phyloP scores from a whole-genome alignment of 2,113 vertebrate genomes.

The Tricholaema leucomelas region DNA sequence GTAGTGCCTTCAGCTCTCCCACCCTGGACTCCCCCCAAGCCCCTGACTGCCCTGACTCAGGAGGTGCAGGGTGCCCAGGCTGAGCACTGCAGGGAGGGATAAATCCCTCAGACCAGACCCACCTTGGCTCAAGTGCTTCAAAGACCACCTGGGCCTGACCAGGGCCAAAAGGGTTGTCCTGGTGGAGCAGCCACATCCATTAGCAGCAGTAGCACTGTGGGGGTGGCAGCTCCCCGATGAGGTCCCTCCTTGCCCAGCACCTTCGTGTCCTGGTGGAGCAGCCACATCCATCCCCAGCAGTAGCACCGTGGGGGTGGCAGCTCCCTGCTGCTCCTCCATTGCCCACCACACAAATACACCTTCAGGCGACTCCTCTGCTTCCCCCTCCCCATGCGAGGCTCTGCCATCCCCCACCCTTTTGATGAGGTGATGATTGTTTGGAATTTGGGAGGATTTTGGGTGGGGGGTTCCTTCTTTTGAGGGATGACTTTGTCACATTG shows the following conservation, averaged over 20 bases:
- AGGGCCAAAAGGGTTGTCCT: no score
- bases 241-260: background rate
- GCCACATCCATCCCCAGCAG: background rate
- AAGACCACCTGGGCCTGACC: background rate
- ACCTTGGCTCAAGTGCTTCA: accelerated
- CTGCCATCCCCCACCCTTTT: no score
- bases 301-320: background rate
- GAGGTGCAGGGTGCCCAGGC: background rate
- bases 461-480: background rate
- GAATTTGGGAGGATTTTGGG: background rate
- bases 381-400: accelerated
- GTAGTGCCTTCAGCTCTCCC: background rate
- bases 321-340: background rate
- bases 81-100: background rate
- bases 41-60: accelerated
- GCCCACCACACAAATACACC: accelerated
- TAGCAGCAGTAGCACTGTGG: background rate
- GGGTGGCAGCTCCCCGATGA: background rate
- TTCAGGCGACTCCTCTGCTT: background rate
- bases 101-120: background rate
- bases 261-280: accelerated
- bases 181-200: accelerated
- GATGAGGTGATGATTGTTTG: background rate
- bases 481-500: background rate
- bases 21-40: background rate